phyloP scores from a whole-genome alignment of 2,888 invertebrate species.

The Pachliopta kotzebuea region DNA sequence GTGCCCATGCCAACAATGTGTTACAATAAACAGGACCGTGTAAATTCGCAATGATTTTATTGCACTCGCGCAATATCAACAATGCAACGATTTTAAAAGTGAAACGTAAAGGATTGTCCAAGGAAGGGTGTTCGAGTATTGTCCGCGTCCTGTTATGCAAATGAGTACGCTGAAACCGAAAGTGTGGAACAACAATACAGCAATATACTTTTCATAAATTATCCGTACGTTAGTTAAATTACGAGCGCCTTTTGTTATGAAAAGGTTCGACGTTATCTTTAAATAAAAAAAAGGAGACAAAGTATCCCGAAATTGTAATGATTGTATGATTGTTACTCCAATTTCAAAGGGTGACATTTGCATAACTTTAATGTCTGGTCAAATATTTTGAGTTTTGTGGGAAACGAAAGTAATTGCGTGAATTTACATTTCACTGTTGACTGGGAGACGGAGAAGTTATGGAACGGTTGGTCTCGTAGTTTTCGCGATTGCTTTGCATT shows the following conservation, averaged over 20 bases:
- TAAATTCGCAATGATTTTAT: conserved; percentile 76
- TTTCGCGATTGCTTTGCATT: conserved; percentile 40
- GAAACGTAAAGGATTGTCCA: conserved; percentile 71
- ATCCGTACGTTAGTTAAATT: conserved; percentile 74
- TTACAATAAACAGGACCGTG: conserved; percentile 54
- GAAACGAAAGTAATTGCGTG: conserved; percentile 65
- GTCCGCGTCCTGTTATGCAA: conserved; percentile 73
- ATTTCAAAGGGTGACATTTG: conserved; percentile 55
- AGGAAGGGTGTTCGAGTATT: conserved; percentile 60
- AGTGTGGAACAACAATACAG: conserved; percentile 62
- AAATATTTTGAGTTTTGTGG: conserved; percentile 74
- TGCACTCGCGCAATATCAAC: conserved; percentile 71
- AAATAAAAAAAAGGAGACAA: conserved; percentile 47
- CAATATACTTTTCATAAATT: conserved; percentile 69
- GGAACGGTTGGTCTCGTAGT: conserved; percentile 47
- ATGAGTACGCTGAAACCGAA: conserved; percentile 77
- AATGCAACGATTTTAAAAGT: conserved; percentile 72
- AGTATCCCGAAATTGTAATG: conserved; percentile 35
- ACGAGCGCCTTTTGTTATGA: conserved; percentile 51
- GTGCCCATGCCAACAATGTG: conserved; percentile 54
- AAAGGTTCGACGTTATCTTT: conserved; percentile 38
- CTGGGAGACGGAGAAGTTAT: conserved; percentile 41
- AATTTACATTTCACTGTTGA: conserved; percentile 33
- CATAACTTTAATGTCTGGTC: conserved; percentile 61
- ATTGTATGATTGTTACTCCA: conserved; percentile 17